Evolutionary conservation across 2,113 vertebrate species (phyloP), one percentile per base, ranked within the genome.

Genomic region (Microtus ochrogaster): DNA sequence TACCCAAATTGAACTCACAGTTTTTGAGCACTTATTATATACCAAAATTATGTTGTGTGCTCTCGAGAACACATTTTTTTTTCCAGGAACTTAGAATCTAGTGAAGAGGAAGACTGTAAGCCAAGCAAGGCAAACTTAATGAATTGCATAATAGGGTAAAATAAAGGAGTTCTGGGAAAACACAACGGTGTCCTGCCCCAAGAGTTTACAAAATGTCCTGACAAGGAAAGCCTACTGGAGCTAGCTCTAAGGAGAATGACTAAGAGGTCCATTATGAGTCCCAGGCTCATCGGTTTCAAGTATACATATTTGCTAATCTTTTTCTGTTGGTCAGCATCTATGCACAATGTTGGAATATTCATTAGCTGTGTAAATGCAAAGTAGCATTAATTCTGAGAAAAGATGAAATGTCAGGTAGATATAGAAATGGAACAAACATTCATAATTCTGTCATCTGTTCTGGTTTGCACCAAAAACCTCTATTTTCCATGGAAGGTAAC

Each of bases 1-100:
- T n/a, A 16, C 41, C 91, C 58, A 81, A 70, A 82, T 39, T 33
- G 24, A 92, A 90, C 44, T 39, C 76, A 74, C 3, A 70, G 21
- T 65, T 73, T 93, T 55, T 92, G 39, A 96, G n/a, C 49, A 52
- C n/a, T 76, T 81, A 22, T 55, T 70, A 82, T 65, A 17, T 44
- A 77, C 49, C 49, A 85, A 87, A 88, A 39, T 21, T 33, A 17
- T 49, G 9, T 63, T 86, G 47, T 36, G 11, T 68, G 41, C 28
- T 81, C 3, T 6, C 7, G 82, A 30, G 7, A 49, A 39, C 65
- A 44, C 22, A 87, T 17, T 77, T 24, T 70, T 74, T 49, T 74
- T 49, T 68, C 30, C 61, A 77, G 44, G 61, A 87, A 77, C 33
- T 82, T 30, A 63, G 24, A 63, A 87, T 70, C 85, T 47, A 77